Evolutionary conservation across 2,113 vertebrate species (phyloP), one percentile per base, ranked within the genome.

Genomic region (Piprites chloris): DNA sequence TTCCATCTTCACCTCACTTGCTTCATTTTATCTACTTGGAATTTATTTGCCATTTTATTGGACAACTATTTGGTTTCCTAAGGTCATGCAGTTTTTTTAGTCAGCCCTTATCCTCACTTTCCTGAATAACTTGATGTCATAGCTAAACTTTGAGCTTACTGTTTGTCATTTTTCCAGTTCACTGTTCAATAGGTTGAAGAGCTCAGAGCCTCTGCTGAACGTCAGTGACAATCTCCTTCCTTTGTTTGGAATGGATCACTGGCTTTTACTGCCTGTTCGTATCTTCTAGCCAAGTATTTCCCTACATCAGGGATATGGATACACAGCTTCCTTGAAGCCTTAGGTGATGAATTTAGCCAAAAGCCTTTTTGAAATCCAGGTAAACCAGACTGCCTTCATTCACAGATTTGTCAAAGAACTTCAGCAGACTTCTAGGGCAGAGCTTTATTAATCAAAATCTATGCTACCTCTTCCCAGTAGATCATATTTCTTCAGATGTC

Each of bases 1-100:
- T 76, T 50, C 27, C 9, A 4, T 4, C 3, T 2, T 12, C 22
- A 8, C 24, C 18, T 55, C 49, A 63, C 5, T 6, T 0, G 0
- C n/a, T 20, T 56, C 44, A 15, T 11, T 79, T 56, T 26, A 35
- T 49, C 44, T 69, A 27, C 35, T 59, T 62, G 39, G 35, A 73
- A 59, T 77, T 91, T 59, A 30, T 74, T 83, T 76, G 26, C 24
- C 15, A 17, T 93, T 63, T 82, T n/a, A 39, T 20, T 56, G 62
- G 26, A 49, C 33, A 94, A 9, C 15, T 66, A 7, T 8, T 82
- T 26, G 5, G 17, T 94, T 92, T 67, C 0, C 0, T 76, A 5
- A 78, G n/a, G 46, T 75, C 22, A 28, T 19, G 18, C 32, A 35
- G 21, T 30, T 77, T 89, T 53, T 53, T 77, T 32, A n/a, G 17